Evolutionary conservation across 2,888 invertebrate genomes (phyloP).

Genomic region (Drosophila pegasa): DNA sequence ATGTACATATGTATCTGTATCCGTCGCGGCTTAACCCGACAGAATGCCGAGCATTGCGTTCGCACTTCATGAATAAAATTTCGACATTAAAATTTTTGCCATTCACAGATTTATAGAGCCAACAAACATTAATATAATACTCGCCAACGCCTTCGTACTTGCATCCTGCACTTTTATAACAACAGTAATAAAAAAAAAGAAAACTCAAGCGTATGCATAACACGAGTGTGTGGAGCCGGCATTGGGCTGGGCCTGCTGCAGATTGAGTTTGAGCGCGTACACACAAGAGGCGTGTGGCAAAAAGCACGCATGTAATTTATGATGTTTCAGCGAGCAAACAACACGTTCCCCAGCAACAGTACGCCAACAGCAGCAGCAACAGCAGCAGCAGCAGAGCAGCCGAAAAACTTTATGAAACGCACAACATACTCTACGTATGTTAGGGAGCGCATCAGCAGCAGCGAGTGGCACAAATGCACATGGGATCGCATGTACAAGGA

Average conservation of each 20-base stretch:
- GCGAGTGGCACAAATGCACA: slow-evolving; percentile 49
- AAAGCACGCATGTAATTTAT: slow-evolving; percentile 79
- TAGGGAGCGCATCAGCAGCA: slow-evolving; percentile 23
- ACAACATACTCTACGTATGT: slow-evolving; percentile 25
- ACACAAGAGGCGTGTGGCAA: slow-evolving; percentile 77
- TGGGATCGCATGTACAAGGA: slow-evolving; percentile 34
- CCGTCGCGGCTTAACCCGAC: slow-evolving; percentile 12
- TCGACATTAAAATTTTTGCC: slow-evolving; percentile 55
- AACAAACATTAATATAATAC: slow-evolving; percentile 56
- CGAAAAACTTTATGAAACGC: slow-evolving; percentile 66
- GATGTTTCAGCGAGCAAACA: slow-evolving; percentile 81
- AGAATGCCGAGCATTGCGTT: slow-evolving; percentile 28
- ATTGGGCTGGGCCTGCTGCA: slow-evolving; percentile 27
- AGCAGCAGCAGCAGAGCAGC: slow-evolving; percentile 49
- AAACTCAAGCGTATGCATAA: slow-evolving; percentile 48
- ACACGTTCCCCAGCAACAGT: slow-evolving; percentile 67
- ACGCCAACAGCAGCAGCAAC: slow-evolving; percentile 22
- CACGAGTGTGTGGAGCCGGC: not conserved
- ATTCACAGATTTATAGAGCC: slow-evolving; percentile 59
- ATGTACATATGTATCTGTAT: slow-evolving; percentile 9
- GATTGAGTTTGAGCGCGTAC: slow-evolving; percentile 72
- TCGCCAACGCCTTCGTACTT: slow-evolving; percentile 17
- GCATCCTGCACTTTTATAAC: slow-evolving; percentile 19
- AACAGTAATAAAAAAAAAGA: slow-evolving; percentile 5
- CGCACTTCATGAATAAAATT: slow-evolving; percentile 69